Percentiles rank a stretch among this genome's conserved stretches.
These are phyloP conservation scores for Mesorhabditis belari DNA, from an alignment of 2,888 invertebrate genomes.

Conservation along the genomic window DNA sequence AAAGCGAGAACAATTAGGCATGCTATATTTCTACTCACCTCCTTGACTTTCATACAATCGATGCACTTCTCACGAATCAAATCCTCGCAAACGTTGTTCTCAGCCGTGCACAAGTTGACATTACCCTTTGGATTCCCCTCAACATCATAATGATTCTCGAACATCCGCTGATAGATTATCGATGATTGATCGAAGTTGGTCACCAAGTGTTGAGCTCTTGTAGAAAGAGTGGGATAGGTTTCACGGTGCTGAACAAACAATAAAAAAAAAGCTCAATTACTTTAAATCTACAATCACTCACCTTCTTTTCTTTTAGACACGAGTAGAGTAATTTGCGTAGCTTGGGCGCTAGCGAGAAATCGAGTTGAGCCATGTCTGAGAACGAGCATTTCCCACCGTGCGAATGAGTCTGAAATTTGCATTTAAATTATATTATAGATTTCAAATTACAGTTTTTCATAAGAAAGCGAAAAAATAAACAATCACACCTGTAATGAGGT, in stretches of 20 bases:
- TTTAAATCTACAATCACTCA: neutral
- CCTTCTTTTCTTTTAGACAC: conserved; percentile 15
- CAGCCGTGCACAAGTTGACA: conserved; percentile 38
- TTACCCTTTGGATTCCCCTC: conserved; percentile 17
- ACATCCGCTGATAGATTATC: neutral
- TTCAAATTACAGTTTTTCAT: too few relatives aligned
- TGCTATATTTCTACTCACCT: too few relatives aligned
- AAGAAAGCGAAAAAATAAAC: too few relatives aligned
- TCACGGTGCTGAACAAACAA: neutral
- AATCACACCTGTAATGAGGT: neutral
- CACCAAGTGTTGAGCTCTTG: conserved; percentile 12
- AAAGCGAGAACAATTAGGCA: too few relatives aligned
- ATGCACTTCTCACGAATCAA: conserved; percentile 22
- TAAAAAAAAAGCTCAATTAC: too few relatives aligned
- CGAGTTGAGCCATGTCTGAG: conserved; percentile 10
- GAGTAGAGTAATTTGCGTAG: conserved; percentile 12
- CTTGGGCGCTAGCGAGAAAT: conserved; percentile 15
- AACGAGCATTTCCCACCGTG: neutral
- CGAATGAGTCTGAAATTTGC: neutral
- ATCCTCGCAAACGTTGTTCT: conserved; percentile 37
- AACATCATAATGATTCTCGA: neutral
- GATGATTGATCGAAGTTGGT: conserved; percentile 14
- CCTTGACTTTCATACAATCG: neutral
- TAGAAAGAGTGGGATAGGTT: neutral
- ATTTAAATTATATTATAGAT: too few relatives aligned